phyloP scores from a whole-genome alignment of 2,797 vertebrate genomes.

The Rhadinocentrus ornatus region DNA sequence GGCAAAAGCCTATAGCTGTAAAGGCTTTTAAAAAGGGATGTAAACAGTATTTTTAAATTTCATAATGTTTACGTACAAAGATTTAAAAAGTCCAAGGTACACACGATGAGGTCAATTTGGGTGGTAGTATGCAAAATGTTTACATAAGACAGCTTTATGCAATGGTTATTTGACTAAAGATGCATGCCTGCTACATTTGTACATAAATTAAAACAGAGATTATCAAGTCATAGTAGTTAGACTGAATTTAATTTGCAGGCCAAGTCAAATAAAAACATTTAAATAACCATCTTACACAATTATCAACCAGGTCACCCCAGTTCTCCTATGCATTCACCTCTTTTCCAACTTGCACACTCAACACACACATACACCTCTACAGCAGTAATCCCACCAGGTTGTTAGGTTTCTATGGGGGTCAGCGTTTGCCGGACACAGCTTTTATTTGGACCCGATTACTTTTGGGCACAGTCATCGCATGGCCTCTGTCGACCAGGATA shows the following conservation, averaged over 20 bases:
- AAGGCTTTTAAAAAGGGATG: too few relatives aligned
- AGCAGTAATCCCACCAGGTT: constrained; percentile 76
- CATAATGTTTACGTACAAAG: too few relatives aligned
- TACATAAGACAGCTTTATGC: neutral
- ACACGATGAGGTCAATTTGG: neutral
- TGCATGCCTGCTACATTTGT: neutral
- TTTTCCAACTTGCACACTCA: constrained; percentile 21
- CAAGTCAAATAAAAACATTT: neutral
- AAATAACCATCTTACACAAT: neutral
- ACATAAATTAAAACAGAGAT: neutral
- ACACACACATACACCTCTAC: constrained; percentile 38
- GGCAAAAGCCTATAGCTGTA: neutral
- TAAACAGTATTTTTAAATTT: too few relatives aligned
- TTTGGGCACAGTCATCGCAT: constrained; percentile 75
- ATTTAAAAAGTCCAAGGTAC: too few relatives aligned
- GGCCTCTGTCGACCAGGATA: constrained; percentile 80
- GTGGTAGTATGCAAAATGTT: neutral
- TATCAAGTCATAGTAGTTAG: neutral
- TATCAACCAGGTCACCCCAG: constrained; percentile 8
- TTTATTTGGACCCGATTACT: constrained; percentile 81
- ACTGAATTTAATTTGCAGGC: neutral
- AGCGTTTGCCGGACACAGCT: constrained; percentile 78
- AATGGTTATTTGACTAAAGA: neutral
- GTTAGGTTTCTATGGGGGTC: constrained; percentile 78
- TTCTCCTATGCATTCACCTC: constrained; percentile 10